phyloP scores from a whole-genome alignment of 2,113 vertebrate species.

The Oenanthe oenanthe region DNA sequence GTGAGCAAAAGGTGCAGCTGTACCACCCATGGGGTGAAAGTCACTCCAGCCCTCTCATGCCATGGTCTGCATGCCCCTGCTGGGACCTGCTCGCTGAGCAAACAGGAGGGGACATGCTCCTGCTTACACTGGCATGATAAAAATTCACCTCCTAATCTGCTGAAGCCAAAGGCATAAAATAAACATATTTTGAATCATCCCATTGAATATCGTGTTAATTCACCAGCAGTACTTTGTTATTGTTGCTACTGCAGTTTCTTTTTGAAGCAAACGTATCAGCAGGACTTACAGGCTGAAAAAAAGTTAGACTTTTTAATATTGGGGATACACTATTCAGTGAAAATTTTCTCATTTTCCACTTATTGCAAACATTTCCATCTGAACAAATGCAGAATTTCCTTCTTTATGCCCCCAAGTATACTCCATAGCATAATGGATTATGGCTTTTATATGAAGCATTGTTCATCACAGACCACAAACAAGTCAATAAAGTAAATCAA shows the following conservation, averaged over 20 bases:
- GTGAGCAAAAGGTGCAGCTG: neutral
- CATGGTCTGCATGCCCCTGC: neutral
- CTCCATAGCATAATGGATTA: neutral
- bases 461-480: neutral
- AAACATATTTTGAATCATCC: neutral
- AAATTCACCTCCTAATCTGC: neutral
- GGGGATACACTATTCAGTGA: neutral
- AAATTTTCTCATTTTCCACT: neutral
- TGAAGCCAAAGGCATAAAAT: neutral
- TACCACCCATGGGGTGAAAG: fast-evolving
- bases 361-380: neutral
- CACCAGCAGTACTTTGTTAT: neutral
- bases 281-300: neutral
- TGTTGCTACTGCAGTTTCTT: neutral
- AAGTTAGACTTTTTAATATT: neutral
- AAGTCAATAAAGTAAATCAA: neutral
- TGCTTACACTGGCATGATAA: neutral
- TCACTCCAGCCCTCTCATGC: neutral
- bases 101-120: neutral
- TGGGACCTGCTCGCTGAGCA: neutral
- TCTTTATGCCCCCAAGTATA: no score
- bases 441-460: neutral
- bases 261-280: neutral
- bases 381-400: neutral
- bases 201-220: neutral